Conservation (phyloP, 2,113 vertebrate species). For the Labeo rohita region DNA sequence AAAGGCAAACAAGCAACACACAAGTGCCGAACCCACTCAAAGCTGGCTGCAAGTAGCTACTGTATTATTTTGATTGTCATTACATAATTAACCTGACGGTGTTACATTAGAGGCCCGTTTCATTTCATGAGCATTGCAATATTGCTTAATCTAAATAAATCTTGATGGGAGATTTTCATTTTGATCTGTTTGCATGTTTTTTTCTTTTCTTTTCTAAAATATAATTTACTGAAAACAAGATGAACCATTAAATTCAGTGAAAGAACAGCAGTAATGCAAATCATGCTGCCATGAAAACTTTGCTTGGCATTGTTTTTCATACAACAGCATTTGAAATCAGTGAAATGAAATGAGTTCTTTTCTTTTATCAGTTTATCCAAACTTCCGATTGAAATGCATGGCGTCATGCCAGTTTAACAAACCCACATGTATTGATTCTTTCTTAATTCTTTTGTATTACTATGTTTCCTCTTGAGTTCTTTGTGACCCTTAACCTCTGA, state of each 20-base stretch:
- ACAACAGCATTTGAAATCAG: background rate
- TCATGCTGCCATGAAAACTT: background rate
- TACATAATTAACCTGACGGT: background rate
- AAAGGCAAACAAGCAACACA: background rate
- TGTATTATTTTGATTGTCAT: background rate
- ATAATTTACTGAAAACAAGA: background rate
- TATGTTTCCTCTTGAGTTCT: background rate
- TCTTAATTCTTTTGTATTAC: background rate
- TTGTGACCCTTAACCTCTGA: background rate
- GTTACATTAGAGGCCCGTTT: background rate
- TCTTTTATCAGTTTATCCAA: background rate
- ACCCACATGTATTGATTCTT: background rate
- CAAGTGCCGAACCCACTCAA: background rate
- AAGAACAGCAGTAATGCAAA: background rate
- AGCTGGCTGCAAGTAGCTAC: constrained; percentile 19
- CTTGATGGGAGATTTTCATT: background rate
- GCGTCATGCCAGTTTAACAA: background rate
- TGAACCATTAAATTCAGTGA: background rate
- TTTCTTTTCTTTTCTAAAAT: background rate
- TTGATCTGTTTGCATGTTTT: background rate
- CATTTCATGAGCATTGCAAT: background rate
- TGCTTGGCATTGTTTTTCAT: background rate
- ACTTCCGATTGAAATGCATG: background rate
- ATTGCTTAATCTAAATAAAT: background rate
- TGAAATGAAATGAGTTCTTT: background rate